Base-by-base conservation (phyloP, 2,888 invertebrate species). In the Stenurella melanura region DNA sequence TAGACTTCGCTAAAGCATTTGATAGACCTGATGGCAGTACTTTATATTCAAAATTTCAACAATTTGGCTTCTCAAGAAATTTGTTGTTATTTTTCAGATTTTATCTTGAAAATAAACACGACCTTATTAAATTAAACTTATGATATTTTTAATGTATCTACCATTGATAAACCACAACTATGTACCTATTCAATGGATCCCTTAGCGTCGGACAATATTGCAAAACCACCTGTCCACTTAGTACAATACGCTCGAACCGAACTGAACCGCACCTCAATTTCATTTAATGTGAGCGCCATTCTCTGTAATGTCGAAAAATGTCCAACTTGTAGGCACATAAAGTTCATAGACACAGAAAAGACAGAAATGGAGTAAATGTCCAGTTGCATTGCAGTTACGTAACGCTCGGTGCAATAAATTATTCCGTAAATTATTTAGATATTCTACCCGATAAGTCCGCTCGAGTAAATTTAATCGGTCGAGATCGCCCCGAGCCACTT, bases 371-470 rank as follows among this genome's bases (percentile, higher is more conserved):
- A 76, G 73, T 73, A 72, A 70, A 76, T 57, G 73, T 73, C 73
- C 73, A 73, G 75, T 78, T 69, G 68, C 69, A 67, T 50, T 21
- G 68, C 61, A 19, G 58, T 78, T 78, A 68, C 78, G 67, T 78
- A 78, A 78, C 60, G 64, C 70, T 38, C 64, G 70, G 19, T 78
- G 74, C 67, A 71, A 76, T 78, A 68, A 76, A 78, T 78, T 76
- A 78, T 70, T 57, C 50, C 42, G 73, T 76, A 73, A 76, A 78
- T 73, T 78, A 78, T 78, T 78, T 71, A 78, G 78, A 78, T 78
- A 77, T 74, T 77, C 74, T 19, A 60, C 34, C 54, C 30, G 77
- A 77, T 77, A 77, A 71, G 75, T 68, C 21, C 60, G 73, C 61
- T 68, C n/a, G 73, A 67, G 71, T 67, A 72, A 72, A 72, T 75